Evolutionary conservation across 2,888 invertebrate species (phyloP), one percentile per base, ranked within the genome.

Genomic region (Fabriciana adippe): DNA sequence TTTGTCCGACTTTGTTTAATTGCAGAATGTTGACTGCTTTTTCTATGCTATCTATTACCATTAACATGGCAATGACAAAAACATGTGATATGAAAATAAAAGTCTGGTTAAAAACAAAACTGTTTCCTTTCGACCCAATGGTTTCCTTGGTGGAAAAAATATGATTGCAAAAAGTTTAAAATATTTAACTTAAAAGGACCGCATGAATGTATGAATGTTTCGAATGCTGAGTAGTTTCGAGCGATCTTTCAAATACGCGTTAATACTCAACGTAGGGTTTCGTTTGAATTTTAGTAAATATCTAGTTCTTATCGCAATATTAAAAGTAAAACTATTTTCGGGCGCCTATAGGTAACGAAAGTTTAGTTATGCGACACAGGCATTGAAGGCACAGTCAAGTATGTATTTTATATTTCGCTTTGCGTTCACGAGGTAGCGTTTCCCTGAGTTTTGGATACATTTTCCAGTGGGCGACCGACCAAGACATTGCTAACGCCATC

Each of bases 401-500:
- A 76, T 78, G 71, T 77, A 73, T 76, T 71, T 75, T 70, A 61
- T 71, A 72, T 74, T 72, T 72, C 67, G 67, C 71, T 74, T 74
- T 75, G 72, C 70, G 31, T 74, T 77, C 72, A 73, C 75, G 77
- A 77, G 76, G 56, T 64, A 66, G 73, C 70, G 68, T 74, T 69
- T 73, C 67, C 73, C 80, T 89, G 81, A 89, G 90, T 85, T 85
- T 84, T 85, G 79, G 79, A 82, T 86, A 81, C 78, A 76, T 80
- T 79, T 93, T 95, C 72, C 90, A 98, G 99, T 99, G 99, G 99
- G 99, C 99, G 65, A 99, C 98, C 73, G 99, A 98, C 93, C 97
- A 97, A 92, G 99, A 99, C 84, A 96, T 99, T 75, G 96, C 97
- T 62, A 97, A 98, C 91, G 96, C 96, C n/a, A 94, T 99, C 71